These are phyloP conservation scores for Diaperis boleti DNA, from an alignment of 2,888 invertebrate genomes.

Conservation along the genomic window DNA sequence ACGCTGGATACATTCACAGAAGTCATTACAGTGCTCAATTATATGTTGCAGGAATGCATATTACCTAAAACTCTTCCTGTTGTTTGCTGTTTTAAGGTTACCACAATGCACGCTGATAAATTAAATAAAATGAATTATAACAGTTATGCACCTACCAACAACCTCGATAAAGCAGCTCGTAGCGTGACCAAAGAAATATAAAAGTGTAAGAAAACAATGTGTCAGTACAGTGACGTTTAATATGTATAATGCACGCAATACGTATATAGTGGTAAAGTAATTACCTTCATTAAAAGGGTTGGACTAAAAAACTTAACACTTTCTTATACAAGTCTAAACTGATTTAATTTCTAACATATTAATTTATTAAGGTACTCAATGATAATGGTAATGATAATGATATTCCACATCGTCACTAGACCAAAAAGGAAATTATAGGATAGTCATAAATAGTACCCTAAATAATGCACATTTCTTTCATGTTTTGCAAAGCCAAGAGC, in stretches of 20 bases:
- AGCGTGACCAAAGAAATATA: conserved; percentile 47
- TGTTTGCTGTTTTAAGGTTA: too few relatives aligned
- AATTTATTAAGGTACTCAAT: too few relatives aligned
- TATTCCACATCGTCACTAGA: neutral
- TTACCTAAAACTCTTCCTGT: too few relatives aligned
- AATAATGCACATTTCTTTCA: neutral
- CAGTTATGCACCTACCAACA: conserved; percentile 5
- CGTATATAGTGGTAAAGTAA: conserved; percentile 33
- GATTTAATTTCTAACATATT: neutral
- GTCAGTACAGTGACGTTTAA: conserved; percentile 49
- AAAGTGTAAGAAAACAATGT: conserved; percentile 50
- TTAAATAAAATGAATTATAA: conserved; percentile 17
- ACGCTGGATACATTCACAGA: too few relatives aligned
- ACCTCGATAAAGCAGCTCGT: conserved; percentile 37
- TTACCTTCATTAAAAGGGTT: conserved; percentile 39
- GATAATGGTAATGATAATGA: too few relatives aligned
- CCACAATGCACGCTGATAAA: neutral
- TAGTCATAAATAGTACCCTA: neutral
- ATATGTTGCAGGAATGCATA: too few relatives aligned
- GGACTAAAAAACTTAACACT: conserved; percentile 39
- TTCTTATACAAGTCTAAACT: neutral
- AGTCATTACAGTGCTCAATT: too few relatives aligned
- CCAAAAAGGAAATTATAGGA: neutral
- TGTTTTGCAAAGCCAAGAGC: neutral
- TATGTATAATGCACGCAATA: conserved; percentile 48